phyloP scores from a whole-genome alignment of 2,888 invertebrate genomes.

The Branchipolynoe longqiensis region DNA sequence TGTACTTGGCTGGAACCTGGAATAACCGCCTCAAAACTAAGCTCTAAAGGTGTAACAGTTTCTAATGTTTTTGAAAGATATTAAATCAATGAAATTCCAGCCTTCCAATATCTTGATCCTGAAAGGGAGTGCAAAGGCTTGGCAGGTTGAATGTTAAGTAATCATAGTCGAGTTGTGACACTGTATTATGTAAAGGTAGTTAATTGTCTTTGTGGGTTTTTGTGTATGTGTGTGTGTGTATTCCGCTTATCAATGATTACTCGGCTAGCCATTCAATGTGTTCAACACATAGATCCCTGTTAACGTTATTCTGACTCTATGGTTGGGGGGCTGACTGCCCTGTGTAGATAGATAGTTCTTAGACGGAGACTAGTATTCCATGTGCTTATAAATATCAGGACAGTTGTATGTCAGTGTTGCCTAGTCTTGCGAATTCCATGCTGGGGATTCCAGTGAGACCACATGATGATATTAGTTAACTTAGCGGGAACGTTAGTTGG shows the following conservation, averaged over 20 bases:
- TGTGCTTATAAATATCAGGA: slow-evolving; percentile 32
- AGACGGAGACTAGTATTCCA: not conserved
- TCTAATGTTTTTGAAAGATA: too few species aligned
- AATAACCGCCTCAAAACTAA: too few species aligned
- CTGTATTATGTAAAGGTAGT: slow-evolving; percentile 12
- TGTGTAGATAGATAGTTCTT: slow-evolving; percentile 17
- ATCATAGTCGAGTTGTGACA: too few species aligned
- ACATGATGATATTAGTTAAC: slow-evolving; percentile 12
- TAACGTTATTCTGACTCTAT: not conserved
- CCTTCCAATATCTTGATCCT: too few species aligned
- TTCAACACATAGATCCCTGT: slow-evolving; percentile 37
- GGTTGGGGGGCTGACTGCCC: not conserved
- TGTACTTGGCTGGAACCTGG: too few species aligned
- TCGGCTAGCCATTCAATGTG: not conserved
- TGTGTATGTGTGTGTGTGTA: slow-evolving; percentile 31
- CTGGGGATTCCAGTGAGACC: not conserved
- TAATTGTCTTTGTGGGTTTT: not conserved
- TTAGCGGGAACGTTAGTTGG: not conserved
- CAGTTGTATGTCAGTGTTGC: slow-evolving; percentile 32
- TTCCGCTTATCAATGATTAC: not conserved
- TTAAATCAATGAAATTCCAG: too few species aligned
- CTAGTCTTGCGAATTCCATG: slow-evolving; percentile 56
- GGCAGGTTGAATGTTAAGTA: too few species aligned
- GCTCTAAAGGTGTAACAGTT: too few species aligned
- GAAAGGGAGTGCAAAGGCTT: too few species aligned